phyloP scores from a whole-genome alignment of 1,140 invertebrate species.

The Lepidotrigona ventralis region DNA sequence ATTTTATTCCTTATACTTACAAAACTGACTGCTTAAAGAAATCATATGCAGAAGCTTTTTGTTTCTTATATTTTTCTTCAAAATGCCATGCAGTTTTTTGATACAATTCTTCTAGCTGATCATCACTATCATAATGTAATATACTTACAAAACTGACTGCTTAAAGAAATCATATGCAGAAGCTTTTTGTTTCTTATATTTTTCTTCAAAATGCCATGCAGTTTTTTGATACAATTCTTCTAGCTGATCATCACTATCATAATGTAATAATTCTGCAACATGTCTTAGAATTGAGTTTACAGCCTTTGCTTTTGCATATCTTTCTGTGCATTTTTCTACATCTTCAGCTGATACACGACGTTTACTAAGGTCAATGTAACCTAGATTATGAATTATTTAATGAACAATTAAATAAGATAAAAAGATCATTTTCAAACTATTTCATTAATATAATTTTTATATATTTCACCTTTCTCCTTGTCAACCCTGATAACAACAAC shows the following conservation, averaged over 20 bases:
- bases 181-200: slow-evolving; percentile 94
- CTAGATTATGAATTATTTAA: slow-evolving; percentile 78
- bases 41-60: slow-evolving; percentile 94
- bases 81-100: slow-evolving; percentile 99
- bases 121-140: slow-evolving; percentile 93
- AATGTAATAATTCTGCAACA: slow-evolving; percentile 96
- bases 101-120: slow-evolving; percentile 97
- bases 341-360: slow-evolving; percentile 98
- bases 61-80: slow-evolving; percentile 98
- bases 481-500: slow-evolving; percentile 99
- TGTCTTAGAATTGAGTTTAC: slow-evolving; percentile 99
- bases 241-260: slow-evolving; percentile 93
- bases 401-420: neutral
- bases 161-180: slow-evolving; percentile 99
- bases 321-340: slow-evolving; percentile 98
- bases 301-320: slow-evolving; percentile 99
- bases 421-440: neutral
- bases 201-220: slow-evolving; percentile 99
- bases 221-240: slow-evolving; percentile 98
- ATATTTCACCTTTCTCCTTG: slow-evolving; percentile 95
- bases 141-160: slow-evolving; percentile 95
- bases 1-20: slow-evolving; percentile 83
- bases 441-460: neutral
- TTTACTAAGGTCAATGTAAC: slow-evolving; percentile 99
- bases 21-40: slow-evolving; percentile 98